Percentiles rank a stretch among this genome's conserved stretches.
Evolutionary conservation across 2,797 vertebrate genomes (phyloP).

Genomic region (Anomalospiza imberbis): DNA sequence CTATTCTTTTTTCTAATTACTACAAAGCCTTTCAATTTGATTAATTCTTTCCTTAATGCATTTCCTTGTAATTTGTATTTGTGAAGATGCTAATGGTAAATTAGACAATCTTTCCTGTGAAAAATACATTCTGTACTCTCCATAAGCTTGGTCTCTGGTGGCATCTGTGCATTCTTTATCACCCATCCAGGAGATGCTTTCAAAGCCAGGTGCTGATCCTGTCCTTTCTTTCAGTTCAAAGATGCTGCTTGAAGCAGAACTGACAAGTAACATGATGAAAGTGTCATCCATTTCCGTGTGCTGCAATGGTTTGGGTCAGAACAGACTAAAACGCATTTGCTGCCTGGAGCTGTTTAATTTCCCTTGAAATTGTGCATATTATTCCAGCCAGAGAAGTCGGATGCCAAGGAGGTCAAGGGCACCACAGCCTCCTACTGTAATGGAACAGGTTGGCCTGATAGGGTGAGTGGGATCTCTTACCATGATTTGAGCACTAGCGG

Average conservation of each 20-base stretch:
- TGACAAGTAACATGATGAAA: background rate
- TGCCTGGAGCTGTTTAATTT: background rate
- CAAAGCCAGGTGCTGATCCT: background rate
- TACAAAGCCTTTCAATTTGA: slow-evolving; percentile 42
- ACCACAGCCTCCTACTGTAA: background rate
- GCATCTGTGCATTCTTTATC: background rate
- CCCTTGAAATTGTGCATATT: background rate
- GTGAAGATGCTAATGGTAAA: slow-evolving; percentile 2
- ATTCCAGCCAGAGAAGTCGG: background rate
- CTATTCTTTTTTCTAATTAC: slow-evolving; percentile 8
- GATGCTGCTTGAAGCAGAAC: background rate
- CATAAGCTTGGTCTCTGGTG: background rate
- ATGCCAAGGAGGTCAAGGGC: background rate
- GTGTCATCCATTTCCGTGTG: background rate
- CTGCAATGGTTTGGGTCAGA: background rate
- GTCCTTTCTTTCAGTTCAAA: background rate
- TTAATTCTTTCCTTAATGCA: slow-evolving; percentile 54
- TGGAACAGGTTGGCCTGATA: background rate
- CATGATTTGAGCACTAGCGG: background rate
- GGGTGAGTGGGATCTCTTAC: background rate
- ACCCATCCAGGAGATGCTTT: background rate
- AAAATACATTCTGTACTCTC: background rate
- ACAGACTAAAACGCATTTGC: background rate
- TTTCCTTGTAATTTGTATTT: slow-evolving; percentile 38
- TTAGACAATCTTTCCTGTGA: slow-evolving; percentile 10